These are phyloP conservation scores for Tromatobia lineatoria DNA, from an alignment of 2,888 invertebrate genomes.

Conservation along the genomic window DNA sequence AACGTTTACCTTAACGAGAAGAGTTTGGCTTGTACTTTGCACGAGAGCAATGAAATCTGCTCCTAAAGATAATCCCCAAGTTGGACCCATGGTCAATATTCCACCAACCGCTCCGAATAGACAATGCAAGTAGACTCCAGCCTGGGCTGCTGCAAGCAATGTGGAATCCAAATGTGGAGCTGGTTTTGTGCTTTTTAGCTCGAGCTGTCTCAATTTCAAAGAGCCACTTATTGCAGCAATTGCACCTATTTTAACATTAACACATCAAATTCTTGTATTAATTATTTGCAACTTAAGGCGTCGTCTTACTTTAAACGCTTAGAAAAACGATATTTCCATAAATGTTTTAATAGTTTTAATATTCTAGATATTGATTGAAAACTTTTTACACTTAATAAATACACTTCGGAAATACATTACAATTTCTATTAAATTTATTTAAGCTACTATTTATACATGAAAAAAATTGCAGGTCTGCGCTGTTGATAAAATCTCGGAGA, in stretches of 20 bases:
- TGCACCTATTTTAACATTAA: constrained; percentile 70
- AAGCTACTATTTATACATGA: too few relatives aligned
- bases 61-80: constrained; percentile 89
- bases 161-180: constrained; percentile 90
- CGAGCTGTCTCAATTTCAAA: constrained; percentile 77
- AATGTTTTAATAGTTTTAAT: too few relatives aligned
- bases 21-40: constrained; percentile 93
- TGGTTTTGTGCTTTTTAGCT: constrained; percentile 79
- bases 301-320: too few relatives aligned
- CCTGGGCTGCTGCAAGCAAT: constrained; percentile 94
- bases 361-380: too few relatives aligned
- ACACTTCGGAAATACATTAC: too few relatives aligned
- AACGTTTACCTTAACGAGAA: constrained; percentile 88
- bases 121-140: constrained; percentile 90
- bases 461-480: too few relatives aligned
- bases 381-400: too few relatives aligned
- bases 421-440: too few relatives aligned
- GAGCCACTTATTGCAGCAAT: constrained; percentile 78
- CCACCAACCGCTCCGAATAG: constrained; percentile 73
- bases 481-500: too few relatives aligned
- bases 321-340: too few relatives aligned
- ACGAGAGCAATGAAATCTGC: constrained; percentile 91
- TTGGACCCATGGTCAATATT: constrained; percentile 87
- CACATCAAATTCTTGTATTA: not conserved
- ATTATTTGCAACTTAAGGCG: not conserved